These are phyloP conservation scores for Ostrea denselamellosa DNA, from an alignment of 1,140 invertebrate genomes.

Conservation along the genomic window DNA sequence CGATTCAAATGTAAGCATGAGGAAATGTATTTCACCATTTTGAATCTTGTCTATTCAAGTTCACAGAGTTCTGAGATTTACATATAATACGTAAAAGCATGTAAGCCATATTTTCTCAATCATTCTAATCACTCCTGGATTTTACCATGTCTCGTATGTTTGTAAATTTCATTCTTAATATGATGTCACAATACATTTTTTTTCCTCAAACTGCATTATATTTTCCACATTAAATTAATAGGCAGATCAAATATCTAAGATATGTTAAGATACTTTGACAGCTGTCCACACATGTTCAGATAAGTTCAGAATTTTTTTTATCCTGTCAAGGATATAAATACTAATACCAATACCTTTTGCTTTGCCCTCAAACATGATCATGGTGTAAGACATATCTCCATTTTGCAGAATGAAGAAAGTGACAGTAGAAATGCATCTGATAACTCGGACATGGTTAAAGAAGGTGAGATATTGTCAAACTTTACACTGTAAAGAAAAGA, in stretches of 20 bases:
- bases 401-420: conserved; percentile 13
- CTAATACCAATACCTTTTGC: too few relatives aligned
- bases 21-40: too few relatives aligned
- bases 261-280: background rate
- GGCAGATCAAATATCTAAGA: background rate
- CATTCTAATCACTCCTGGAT: too few relatives aligned
- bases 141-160: too few relatives aligned
- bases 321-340: too few relatives aligned
- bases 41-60: too few relatives aligned
- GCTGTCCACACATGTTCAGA: background rate
- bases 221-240: background rate
- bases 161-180: too few relatives aligned
- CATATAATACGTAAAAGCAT: too few relatives aligned
- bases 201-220: background rate
- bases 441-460: conserved; percentile 4
- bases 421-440: background rate
- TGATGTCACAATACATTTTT: background rate
- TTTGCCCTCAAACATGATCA: too few relatives aligned
- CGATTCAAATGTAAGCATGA: too few relatives aligned
- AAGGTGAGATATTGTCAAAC: background rate
- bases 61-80: too few relatives aligned
- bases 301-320: background rate
- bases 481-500: background rate
- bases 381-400: background rate
- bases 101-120: too few relatives aligned